Conservation (phyloP, 2,797 vertebrate species). For the Hephaestus fuliginosus region DNA sequence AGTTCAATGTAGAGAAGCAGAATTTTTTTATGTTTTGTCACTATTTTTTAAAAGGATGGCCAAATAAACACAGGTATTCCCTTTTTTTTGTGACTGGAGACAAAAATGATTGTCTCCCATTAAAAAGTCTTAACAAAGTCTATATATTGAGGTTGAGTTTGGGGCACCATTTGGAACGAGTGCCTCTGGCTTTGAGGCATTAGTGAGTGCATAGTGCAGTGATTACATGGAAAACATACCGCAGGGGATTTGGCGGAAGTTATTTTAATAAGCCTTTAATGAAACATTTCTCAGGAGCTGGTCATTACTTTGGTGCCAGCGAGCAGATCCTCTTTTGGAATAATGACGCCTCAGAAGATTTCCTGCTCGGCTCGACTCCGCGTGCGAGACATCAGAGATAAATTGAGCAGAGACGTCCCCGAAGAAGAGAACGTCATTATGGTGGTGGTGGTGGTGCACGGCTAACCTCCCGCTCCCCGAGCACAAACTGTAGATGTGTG, state of each 20-base stretch:
- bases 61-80: not conserved
- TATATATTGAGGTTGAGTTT: slow-evolving; percentile 15
- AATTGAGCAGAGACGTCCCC: slow-evolving; percentile 28
- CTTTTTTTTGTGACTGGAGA: not conserved
- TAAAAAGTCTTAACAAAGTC: not conserved
- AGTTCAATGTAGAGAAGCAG: not conserved
- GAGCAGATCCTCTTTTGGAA: slow-evolving; percentile 54
- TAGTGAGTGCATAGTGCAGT: slow-evolving; percentile 56
- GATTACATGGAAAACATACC: slow-evolving; percentile 73
- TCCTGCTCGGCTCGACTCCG: slow-evolving; percentile 30
- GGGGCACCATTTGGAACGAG: slow-evolving; percentile 33
- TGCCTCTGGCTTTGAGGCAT: slow-evolving; percentile 50
- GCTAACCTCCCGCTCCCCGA: slow-evolving; percentile 26
- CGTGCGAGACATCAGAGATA: slow-evolving; percentile 35
- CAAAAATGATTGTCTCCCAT: not conserved
- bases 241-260: slow-evolving; percentile 70
- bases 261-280: slow-evolving; percentile 80
- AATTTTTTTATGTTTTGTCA: not conserved
- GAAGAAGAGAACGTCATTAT: slow-evolving; percentile 26
- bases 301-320: slow-evolving; percentile 61
- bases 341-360: slow-evolving; percentile 64
- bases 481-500: slow-evolving; percentile 3
- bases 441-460: slow-evolving; percentile 14
- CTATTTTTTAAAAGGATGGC: not conserved
- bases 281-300: slow-evolving; percentile 71